Base-by-base conservation (phyloP, 2,797 vertebrate species). In the Hemibagrus guttatus region DNA sequence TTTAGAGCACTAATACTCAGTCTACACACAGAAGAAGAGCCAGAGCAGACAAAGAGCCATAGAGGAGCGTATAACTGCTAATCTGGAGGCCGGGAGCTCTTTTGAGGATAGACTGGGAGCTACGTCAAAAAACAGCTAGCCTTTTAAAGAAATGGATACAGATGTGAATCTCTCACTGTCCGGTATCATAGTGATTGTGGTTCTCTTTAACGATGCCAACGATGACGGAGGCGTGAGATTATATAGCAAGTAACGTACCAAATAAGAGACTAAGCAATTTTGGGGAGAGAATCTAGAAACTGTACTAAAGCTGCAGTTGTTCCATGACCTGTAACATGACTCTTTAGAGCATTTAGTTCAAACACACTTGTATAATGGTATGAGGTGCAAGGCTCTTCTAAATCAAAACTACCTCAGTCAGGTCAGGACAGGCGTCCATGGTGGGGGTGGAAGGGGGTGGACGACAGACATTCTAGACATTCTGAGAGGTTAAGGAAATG, bases 81-180 rank as follows among this genome's bases (percentile, higher is more conserved):
- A 88, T 85, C 88, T 74, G 68, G 75, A 85, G 58, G 84, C 71
- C 72, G 28, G 42, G 81, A 86, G 86, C 78, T 88, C 64, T 78
- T 78, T 76, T 83, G 63, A 39, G 72, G 74, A 76, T 35, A 82
- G 86, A 86, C 72, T 86, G 84, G 59, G 84, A 28, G 56, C 81
- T 88, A 84, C 76, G 78, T 84, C 84, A 90, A 63, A 89, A 81
- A 86, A 86, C 69, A 88, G 75, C 86, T 87, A 76, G 88, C 71
- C 84, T 88, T 90, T 90, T 81, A 88, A 87, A 86, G 79, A 87
- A 85, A 85, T 69, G 59, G 74, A 86, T 66, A 88, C 89, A 88
- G 86, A 81, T 90, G 89, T 86, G 84, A 90, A 87, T 72, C 28
- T 66, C 63, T 54, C 76, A 46, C 4, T n/a, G 86, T 39, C 31